A percentile compares a stretch with the other conserved stretches of the same genome.
phyloP scores from a whole-genome alignment of 30 jellyfish, hydroid and myxozoan genomes.

The Cassiopea andromeda region DNA sequence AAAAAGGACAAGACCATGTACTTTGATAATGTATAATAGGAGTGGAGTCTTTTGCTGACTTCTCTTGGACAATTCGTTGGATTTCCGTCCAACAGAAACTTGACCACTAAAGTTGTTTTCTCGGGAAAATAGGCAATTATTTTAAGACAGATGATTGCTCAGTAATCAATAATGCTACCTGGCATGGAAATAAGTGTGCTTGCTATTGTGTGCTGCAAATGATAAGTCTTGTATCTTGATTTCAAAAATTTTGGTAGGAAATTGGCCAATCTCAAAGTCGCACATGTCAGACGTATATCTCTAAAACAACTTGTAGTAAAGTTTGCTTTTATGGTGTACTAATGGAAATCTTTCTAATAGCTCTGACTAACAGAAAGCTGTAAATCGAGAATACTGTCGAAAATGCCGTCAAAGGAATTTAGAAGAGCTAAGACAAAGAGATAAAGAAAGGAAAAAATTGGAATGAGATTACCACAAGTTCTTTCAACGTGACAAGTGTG shows the following conservation, averaged over 20 bases:
- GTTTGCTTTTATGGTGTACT: background rate
- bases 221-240: background rate
- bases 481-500: background rate
- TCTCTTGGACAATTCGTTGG: conserved; percentile 5
- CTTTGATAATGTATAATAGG: conserved; percentile 5
- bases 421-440: conserved; percentile 4
- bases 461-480: background rate
- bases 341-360: background rate
- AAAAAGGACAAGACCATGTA: background rate
- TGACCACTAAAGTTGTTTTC: conserved; percentile 5
- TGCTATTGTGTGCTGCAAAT: conserved; percentile 1
- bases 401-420: conserved; percentile 4
- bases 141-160: background rate
- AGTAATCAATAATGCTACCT: background rate
- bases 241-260: background rate
- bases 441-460: background rate
- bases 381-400: background rate
- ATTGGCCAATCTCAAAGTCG: background rate
- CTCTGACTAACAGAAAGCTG: background rate
- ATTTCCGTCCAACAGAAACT: conserved; percentile 19
- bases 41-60: background rate
- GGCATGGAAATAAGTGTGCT: conserved; percentile 9
- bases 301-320: background rate
- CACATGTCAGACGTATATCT: background rate
- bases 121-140: conserved; percentile 1